Percentiles rank a stretch among this genome's conserved stretches.
Evolutionary conservation across 1,140 invertebrate species (phyloP).

Genomic region (Antheraea pernyi): DNA sequence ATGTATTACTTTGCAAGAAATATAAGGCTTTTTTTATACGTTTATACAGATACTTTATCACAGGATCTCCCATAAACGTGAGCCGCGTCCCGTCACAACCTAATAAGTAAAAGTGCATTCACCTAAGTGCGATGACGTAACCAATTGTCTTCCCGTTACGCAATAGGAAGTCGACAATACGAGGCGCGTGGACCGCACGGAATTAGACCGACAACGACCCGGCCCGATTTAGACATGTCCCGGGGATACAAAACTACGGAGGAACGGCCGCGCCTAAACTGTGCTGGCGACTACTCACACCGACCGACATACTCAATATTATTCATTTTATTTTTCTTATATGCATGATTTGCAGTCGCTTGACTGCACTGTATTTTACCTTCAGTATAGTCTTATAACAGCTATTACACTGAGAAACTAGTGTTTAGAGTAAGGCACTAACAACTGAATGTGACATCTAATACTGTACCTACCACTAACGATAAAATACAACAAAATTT

Average conservation of each 20-base stretch:
- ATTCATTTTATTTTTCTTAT: background rate
- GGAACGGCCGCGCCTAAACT: slow-evolving; percentile 8
- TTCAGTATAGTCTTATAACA: too few species aligned
- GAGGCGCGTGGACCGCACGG: slow-evolving; percentile 32
- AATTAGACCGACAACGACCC: slow-evolving; percentile 52
- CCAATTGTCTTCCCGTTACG: slow-evolving; percentile 37
- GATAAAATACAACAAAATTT: too few species aligned
- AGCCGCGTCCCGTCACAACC: background rate
- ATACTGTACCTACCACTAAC: too few species aligned
- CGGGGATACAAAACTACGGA: slow-evolving; percentile 55
- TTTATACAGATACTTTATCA: background rate
- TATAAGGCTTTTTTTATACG: too few species aligned
- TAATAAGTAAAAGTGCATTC: slow-evolving; percentile 8
- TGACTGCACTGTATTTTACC: too few species aligned
- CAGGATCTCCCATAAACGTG: background rate
- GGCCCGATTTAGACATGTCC: slow-evolving; percentile 59
- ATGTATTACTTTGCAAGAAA: too few species aligned
- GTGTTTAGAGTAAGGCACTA: too few species aligned
- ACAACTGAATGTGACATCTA: too few species aligned
- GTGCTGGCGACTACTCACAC: background rate
- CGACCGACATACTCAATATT: background rate
- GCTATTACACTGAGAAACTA: too few species aligned
- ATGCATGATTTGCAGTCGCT: too few species aligned
- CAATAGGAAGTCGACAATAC: slow-evolving; percentile 41
- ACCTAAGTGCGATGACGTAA: slow-evolving; percentile 18